Evolutionary conservation across 2,888 invertebrate species (phyloP), one percentile per base, ranked within the genome.

Genomic region (Drosophila leonis): DNA sequence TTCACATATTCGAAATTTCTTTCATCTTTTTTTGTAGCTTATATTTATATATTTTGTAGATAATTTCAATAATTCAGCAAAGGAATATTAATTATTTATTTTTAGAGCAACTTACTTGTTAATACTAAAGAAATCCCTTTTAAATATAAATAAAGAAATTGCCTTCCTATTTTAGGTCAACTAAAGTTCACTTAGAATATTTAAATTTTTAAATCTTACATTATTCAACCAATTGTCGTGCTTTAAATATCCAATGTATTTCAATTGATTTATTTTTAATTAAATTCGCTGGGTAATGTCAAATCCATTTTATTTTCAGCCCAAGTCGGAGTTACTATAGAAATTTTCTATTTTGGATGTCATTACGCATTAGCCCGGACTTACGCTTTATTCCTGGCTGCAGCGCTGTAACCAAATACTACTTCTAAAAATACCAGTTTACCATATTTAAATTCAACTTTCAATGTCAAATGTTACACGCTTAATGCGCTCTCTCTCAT

Each of bases 401-500:
- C 57, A 57, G 41, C 39, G 6, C 51, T 41, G 35, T 18, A 29
- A 31, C 37, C 39, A 27, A 65, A 65, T 48, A 55, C 55, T 49
- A 4, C 63, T 29, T 31, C 82, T 75, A 81, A 83, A 77, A 77
- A 86, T 83, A 83, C 37, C 29, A 29, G 52, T 55, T 79, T 55
- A 61, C 48, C 67, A 69, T 65, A 65, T 62, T 81, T 56, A 75
- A 77, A 79, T 80, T 57, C 62, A 55, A 35, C 61, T 76, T 81
- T 81, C 83, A 83, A 83, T 84, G 83, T 78, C 87, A 87, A 80
- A 70, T 42, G 67, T 65, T 83, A 72, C 82, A 69, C 63, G 65
- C 48, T 63, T 33, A 48, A 56, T 51, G 39, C 37, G 51, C 52
- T 27, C 52, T 33, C 69, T 29, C 69, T 39, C 42, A 55, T 62